Percentiles rank a stretch among this genome's conserved stretches.
Conservation (phyloP, 2,113 vertebrate species). For the Rhinogobius similis region DNA sequence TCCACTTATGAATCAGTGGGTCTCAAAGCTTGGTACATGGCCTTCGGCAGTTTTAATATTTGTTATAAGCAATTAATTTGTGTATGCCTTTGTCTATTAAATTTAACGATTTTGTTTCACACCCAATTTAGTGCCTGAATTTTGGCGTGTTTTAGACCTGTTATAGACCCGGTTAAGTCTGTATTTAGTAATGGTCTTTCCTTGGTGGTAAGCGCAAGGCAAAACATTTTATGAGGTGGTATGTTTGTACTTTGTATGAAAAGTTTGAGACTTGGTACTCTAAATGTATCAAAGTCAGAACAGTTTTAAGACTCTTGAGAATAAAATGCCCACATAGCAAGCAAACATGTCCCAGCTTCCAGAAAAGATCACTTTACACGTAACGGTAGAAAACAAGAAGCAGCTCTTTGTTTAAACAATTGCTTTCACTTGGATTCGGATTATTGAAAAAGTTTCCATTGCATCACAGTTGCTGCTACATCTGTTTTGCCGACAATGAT, state of each 20-base stretch:
- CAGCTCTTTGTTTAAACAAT: background rate
- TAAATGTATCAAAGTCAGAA: background rate
- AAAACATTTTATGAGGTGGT: background rate
- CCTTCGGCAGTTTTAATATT: too few relatives aligned
- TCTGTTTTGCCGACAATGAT: slow-evolving; percentile 34
- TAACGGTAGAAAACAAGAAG: slow-evolving; percentile 2
- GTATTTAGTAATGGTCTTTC: background rate
- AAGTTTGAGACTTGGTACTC: background rate
- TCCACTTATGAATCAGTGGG: too few relatives aligned
- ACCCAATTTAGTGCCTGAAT: background rate
- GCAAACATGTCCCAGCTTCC: background rate
- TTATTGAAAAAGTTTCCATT: slow-evolving; percentile 1
- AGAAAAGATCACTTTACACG: background rate
- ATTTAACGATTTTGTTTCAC: too few relatives aligned
- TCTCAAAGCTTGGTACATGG: too few relatives aligned
- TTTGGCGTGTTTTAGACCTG: background rate
- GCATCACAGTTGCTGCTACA: slow-evolving; percentile 7
- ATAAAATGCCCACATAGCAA: background rate
- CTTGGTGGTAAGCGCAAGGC: background rate
- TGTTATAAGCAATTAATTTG: too few relatives aligned
- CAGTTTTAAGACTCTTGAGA: background rate
- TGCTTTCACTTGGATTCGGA: slow-evolving; percentile 1
- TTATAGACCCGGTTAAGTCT: background rate
- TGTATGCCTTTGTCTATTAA: too few relatives aligned
- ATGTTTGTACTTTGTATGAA: background rate